Evolutionary conservation across 2,113 vertebrate genomes (phyloP).

Genomic region (Bos taurus): ARS-UCD2.0 NC_037350.1:9275501-9276000

Average conservation of each 20-base stretch:
- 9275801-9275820: background rate
- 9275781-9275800: constrained; percentile 67
- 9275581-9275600: background rate
- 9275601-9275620: background rate
- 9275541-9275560: background rate
- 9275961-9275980: background rate
- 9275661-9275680: background rate
- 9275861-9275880: background rate
- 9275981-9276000: background rate
- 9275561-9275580: no score
- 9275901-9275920: background rate
- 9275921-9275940: background rate
- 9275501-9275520: background rate
- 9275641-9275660: background rate
- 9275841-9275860: background rate
- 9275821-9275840: background rate
- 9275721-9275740: background rate
- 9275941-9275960: background rate
- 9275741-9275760: background rate
- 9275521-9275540: background rate
- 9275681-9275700: background rate
- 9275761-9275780: constrained; percentile 37
- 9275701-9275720: background rate
- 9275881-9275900: background rate
- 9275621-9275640: background rate